Evolutionary conservation across 2,888 invertebrate species (phyloP).

Genomic region (Agrilus cyanescens): DNA sequence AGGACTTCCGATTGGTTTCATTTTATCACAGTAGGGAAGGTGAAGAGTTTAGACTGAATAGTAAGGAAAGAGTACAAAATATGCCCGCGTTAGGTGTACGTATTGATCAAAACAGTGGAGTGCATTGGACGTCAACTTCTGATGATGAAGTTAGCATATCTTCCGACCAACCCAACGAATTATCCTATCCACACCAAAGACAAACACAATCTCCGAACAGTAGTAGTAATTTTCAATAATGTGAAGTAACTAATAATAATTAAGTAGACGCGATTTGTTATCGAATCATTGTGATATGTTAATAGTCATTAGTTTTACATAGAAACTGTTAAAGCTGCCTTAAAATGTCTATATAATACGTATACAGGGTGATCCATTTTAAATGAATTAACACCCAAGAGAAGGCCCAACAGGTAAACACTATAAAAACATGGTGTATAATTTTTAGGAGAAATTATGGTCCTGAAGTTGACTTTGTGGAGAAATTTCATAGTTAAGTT

Average conservation of each 20-base stretch:
- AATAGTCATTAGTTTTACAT: slow-evolving; percentile 20
- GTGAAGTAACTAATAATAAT: slow-evolving; percentile 4
- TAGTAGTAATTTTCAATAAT: slow-evolving; percentile 7
- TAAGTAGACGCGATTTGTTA: slow-evolving; percentile 4
- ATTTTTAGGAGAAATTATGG: too few relatives aligned
- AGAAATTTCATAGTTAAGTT: too few relatives aligned
- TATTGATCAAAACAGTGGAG: slow-evolving; percentile 8
- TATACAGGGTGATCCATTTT: too few relatives aligned
- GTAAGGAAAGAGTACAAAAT: slow-evolving; percentile 22
- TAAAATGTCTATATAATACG: too few relatives aligned
- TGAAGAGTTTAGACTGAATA: slow-evolving; percentile 35
- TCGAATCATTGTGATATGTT: slow-evolving; percentile 24
- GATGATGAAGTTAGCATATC: slow-evolving; percentile 26
- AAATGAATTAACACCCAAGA: too few relatives aligned
- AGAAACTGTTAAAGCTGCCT: too few relatives aligned
- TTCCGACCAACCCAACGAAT: slow-evolving; percentile 18
- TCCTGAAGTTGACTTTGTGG: too few relatives aligned
- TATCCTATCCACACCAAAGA: slow-evolving; percentile 21
- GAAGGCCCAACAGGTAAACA: too few relatives aligned
- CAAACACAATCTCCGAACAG: slow-evolving; percentile 9
- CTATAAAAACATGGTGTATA: too few relatives aligned
- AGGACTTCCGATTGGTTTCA: slow-evolving; percentile 45
- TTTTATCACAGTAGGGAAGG: slow-evolving; percentile 54
- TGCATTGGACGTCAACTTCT: slow-evolving; percentile 23
- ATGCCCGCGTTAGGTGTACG: slow-evolving; percentile 22